Evolutionary conservation across 2,797 vertebrate genomes (phyloP), one percentile per base, ranked within the genome.

Genomic region (Hephaestus fuliginosus): DNA sequence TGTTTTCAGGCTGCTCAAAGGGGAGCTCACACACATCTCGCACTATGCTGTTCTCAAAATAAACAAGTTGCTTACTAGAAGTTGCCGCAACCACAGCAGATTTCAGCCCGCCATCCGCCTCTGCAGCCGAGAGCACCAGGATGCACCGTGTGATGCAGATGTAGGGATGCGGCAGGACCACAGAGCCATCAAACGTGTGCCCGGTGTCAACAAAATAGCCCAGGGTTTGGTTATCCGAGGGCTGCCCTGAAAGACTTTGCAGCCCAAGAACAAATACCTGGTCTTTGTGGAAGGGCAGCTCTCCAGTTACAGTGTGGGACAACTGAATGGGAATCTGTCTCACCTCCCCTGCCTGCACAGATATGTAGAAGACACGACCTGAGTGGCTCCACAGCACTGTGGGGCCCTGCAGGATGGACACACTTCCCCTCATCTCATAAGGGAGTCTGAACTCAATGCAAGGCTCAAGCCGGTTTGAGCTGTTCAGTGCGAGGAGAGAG

Each of bases 111-210:
- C 84, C 84, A 0, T 89, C 90, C 9, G 69, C 28, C 9, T 87
- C 78, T 36, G 95, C 87, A 1, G 88, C 91, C 8, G 92, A 92
- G 58, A 94, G 93, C 55, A 98, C 69, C 3, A 83, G 65, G 74
- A 97, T 76, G 83, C 94, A 96, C n/a, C 71, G 91, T 0, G 97
- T 90, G 53, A 98, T 89, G 18, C 82, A 91, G 62, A 95, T 87
- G 77, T 99, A 99, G 22, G 95, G 95, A 56, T 95, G 91, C 78
- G 97, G 97, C 79, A 99, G 84, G 65, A 99, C 92, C 77, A 87
- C 44, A 0, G 85, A n/a, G 48, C 90, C 93, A 36, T 91, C 86
- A 71, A 98, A 83, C 1, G 79, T 33, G 58, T 93, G 92, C 49
- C 95, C 94, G 30, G 81, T 93, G 58, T 96, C 91, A 46, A 97